Conservation (phyloP, 2,888 invertebrate genomes). For the Nowickia ferox region DNA sequence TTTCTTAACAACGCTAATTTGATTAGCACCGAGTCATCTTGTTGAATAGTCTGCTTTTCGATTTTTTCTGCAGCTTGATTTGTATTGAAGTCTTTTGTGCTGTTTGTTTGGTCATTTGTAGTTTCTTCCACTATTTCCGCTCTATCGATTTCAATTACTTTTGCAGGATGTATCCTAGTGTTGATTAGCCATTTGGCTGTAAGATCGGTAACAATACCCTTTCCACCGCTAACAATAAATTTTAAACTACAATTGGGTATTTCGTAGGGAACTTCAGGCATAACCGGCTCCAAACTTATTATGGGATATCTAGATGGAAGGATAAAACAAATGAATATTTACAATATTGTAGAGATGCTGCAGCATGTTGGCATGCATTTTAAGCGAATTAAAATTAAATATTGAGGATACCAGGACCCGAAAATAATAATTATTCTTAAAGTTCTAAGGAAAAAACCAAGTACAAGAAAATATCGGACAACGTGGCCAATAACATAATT, state of each 20-base stretch:
- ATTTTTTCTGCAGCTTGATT: constrained; percentile 61
- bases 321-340: not conserved
- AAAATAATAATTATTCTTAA: too few relatives aligned
- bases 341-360: not conserved
- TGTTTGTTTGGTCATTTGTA: not conserved
- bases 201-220: constrained; percentile 94
- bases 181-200: constrained; percentile 93
- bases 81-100: constrained; percentile 12
- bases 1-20: constrained; percentile 87
- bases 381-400: not conserved
- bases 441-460: too few relatives aligned
- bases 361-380: not conserved
- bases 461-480: too few relatives aligned
- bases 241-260: constrained; percentile 87
- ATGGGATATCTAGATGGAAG: constrained; percentile 76
- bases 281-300: constrained; percentile 76
- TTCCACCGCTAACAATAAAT: constrained; percentile 86
- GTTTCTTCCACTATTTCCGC: constrained; percentile 73
- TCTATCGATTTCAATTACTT: constrained; percentile 83
- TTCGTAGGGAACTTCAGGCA: constrained; percentile 85
- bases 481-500: too few relatives aligned
- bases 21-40: constrained; percentile 84
- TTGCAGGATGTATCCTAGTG: constrained; percentile 88
- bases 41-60: constrained; percentile 1
- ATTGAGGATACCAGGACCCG: too few relatives aligned